phyloP scores from a whole-genome alignment of 2,797 vertebrate genomes.

The Todus mexicanus region DNA sequence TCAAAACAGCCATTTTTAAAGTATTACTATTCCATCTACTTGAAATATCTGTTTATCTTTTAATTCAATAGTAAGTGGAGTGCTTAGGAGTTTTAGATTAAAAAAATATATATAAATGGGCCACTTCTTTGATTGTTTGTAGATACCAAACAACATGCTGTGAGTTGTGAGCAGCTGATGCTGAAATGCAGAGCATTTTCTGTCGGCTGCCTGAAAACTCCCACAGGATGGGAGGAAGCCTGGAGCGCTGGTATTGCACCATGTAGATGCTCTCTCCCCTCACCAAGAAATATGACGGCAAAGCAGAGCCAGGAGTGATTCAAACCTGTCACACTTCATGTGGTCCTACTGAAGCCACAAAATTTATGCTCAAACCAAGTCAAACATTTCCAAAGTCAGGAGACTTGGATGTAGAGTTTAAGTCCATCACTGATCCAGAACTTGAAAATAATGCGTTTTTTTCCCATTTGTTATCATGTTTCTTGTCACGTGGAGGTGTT shows the following conservation, averaged over 20 bases:
- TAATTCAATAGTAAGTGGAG: rapidly evolving
- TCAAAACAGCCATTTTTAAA: not conserved
- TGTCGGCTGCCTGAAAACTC: not conserved
- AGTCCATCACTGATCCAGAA: not conserved
- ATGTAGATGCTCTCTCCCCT: not conserved
- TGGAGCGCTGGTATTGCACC: rapidly evolving
- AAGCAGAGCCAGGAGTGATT: not conserved
- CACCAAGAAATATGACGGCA: no score
- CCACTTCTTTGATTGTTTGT: not conserved
- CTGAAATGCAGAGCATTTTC: not conserved
- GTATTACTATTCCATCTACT: not conserved
- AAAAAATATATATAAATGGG: not conserved
- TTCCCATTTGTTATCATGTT: not conserved
- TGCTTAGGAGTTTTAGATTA: not conserved
- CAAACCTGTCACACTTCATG: not conserved
- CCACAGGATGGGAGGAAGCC: not conserved
- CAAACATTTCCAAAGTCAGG: not conserved
- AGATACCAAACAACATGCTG: not conserved
- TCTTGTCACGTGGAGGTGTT: rapidly evolving
- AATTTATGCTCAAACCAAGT: not conserved
- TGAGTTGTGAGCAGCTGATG: not conserved
- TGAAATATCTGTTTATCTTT: not conserved
- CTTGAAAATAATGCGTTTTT: not conserved
- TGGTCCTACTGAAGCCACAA: not conserved
- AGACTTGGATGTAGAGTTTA: not conserved